Conservation (phyloP, 2,113 vertebrate genomes). For the Melanerpes formicivorus region DNA sequence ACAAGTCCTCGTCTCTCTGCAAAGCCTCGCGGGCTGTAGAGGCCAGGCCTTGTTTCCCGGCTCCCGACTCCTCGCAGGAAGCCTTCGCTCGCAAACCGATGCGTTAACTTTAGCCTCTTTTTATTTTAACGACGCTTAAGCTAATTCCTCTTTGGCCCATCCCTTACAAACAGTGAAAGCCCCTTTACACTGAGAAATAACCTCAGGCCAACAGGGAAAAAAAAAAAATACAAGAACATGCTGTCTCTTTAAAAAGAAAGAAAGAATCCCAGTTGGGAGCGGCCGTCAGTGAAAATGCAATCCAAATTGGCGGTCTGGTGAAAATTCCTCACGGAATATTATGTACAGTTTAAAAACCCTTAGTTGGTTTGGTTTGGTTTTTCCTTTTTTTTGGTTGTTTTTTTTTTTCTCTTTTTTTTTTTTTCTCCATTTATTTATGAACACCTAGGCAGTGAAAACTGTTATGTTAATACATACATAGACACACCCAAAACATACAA, state of each 20-base stretch:
- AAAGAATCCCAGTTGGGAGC: conserved; percentile 76
- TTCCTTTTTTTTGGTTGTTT: conserved; percentile 23
- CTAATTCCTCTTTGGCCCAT: conserved; percentile 39
- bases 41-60: conserved; percentile 32
- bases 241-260: conserved; percentile 77
- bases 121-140: background rate
- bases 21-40: background rate
- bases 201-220: background rate
- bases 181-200: conserved; percentile 33
- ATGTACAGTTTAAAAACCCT: conserved; percentile 87
- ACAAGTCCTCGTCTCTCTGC: background rate
- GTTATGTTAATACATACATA: conserved; percentile 91
- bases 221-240: conserved; percentile 41
- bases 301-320: conserved; percentile 79
- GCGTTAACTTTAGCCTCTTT: background rate
- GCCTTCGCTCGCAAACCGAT: conserved; percentile 43
- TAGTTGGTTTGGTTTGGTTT: conserved; percentile 3
- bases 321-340: conserved; percentile 84
- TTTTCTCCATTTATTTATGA: conserved; percentile 72
- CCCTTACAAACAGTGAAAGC: conserved; percentile 62
- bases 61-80: conserved; percentile 33
- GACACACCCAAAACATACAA: conserved; percentile 99
- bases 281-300: conserved; percentile 77
- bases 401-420: background rate
- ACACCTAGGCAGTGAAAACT: conserved; percentile 96